Conservation (phyloP, 2,888 invertebrate species). For the Vannuccia rotundouncinata region DNA sequence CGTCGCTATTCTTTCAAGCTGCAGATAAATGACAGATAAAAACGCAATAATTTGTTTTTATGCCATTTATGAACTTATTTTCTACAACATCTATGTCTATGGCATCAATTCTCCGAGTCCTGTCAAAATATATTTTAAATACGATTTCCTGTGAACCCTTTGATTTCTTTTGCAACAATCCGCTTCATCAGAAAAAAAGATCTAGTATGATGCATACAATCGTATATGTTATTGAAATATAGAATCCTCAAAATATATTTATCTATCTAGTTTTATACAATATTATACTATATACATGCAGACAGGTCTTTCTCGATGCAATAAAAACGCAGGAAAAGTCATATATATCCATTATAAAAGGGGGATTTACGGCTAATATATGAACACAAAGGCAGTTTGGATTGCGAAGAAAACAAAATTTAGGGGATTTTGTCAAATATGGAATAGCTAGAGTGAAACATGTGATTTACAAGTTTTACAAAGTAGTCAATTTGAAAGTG, state of each 20-base stretch:
- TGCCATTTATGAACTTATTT: neutral
- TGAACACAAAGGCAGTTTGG: no score
- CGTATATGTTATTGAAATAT: neutral
- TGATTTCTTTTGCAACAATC: neutral
- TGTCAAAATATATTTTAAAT: conserved; percentile 26
- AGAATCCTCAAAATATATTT: neutral
- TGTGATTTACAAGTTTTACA: no score
- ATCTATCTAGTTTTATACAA: neutral
- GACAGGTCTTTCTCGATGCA: neutral
- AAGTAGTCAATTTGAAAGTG: no score
- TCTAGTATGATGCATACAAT: neutral
- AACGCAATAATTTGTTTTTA: neutral
- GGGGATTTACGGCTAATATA: no score
- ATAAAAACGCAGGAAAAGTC: neutral
- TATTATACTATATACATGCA: conserved; percentile 10
- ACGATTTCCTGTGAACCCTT: conserved; percentile 17
- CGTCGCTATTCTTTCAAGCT: neutral
- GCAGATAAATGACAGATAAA: neutral
- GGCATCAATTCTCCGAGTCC: conserved; percentile 4
- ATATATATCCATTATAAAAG: conserved; percentile 14
- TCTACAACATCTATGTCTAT: neutral
- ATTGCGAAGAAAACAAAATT: no score
- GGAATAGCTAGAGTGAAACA: no score
- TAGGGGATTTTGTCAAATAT: no score
- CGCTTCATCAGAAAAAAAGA: neutral